phyloP scores from a whole-genome alignment of 2,797 vertebrate genomes.

The Sebastiscus tertius region DNA sequence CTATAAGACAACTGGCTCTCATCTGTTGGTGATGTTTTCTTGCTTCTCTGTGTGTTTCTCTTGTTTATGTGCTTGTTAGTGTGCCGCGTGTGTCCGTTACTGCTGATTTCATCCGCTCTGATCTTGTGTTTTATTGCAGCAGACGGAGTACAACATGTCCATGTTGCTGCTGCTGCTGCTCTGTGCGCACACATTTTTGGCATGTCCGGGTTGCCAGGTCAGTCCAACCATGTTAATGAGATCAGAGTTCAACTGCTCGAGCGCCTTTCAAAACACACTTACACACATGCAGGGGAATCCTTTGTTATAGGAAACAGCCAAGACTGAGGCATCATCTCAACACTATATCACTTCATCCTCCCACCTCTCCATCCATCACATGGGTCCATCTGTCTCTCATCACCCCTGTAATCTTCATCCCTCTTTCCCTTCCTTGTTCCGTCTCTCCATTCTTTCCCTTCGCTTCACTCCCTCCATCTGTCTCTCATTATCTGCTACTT shows the following conservation, averaged over 20 bases:
- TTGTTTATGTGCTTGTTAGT: slow-evolving; percentile 50
- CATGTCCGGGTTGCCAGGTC: slow-evolving; percentile 17
- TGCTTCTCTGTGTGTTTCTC: background rate
- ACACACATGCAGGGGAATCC: background rate
- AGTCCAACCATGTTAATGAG: slow-evolving; percentile 38
- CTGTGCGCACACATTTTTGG: slow-evolving; percentile 12
- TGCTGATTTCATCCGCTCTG: slow-evolving; percentile 49
- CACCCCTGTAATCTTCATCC: slow-evolving; percentile 5
- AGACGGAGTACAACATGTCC: slow-evolving; percentile 22
- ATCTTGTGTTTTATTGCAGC: slow-evolving; percentile 49
- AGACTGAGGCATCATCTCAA: slow-evolving; percentile 17
- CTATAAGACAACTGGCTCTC: slow-evolving; percentile 40
- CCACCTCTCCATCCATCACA: slow-evolving; percentile 16
- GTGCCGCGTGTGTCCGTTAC: slow-evolving; percentile 11
- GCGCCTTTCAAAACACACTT: background rate
- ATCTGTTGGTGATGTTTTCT: slow-evolving; percentile 31
- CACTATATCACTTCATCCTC: background rate
- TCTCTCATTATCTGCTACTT: slow-evolving; percentile 41
- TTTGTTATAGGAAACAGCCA: background rate
- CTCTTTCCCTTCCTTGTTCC: background rate
- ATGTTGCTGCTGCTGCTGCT: slow-evolving; percentile 22
- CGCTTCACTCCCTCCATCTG: slow-evolving; percentile 20
- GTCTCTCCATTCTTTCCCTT: background rate
- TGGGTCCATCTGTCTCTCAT: slow-evolving; percentile 32
- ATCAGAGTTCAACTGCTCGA: slow-evolving; percentile 40